phyloP scores from a whole-genome alignment of 2,113 vertebrate species.

The Zootoca vivipara region DNA sequence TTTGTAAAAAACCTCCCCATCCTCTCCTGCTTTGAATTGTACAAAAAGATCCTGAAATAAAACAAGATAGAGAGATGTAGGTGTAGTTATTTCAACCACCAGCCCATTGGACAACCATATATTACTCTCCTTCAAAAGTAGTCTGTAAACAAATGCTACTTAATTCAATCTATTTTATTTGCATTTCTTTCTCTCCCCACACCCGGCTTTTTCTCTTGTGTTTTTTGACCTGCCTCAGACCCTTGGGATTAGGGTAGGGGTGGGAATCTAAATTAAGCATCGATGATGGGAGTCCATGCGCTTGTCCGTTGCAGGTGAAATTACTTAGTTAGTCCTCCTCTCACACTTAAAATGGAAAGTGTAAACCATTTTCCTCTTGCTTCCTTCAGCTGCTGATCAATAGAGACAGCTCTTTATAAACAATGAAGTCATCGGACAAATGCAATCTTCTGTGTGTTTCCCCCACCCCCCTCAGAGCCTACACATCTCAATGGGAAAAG shows the following conservation, averaged over 20 bases:
- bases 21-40: no score
- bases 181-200: no score
- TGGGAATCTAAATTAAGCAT: slow-evolving; percentile 9
- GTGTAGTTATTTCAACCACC: no score
- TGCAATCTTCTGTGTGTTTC: slow-evolving; percentile 35
- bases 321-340: slow-evolving; percentile 43
- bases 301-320: neutral
- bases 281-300: neutral
- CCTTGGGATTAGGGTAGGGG: neutral
- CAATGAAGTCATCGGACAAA: slow-evolving; percentile 27
- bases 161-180: neutral
- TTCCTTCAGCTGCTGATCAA: slow-evolving; percentile 44
- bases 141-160: neutral
- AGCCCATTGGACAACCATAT: no score
- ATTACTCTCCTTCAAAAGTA: neutral
- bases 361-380: slow-evolving; percentile 26
- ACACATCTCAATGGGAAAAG: neutral
- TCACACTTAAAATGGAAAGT: slow-evolving; percentile 45
- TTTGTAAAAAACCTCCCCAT: no score
- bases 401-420: slow-evolving; percentile 53
- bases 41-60: no score
- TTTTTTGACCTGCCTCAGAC: neutral
- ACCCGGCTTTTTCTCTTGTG: no score
- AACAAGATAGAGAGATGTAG: no score
- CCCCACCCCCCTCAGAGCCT: neutral